Evolutionary conservation across 2,888 invertebrate genomes (phyloP).

Genomic region (Archaeoteleia sp.): DNA sequence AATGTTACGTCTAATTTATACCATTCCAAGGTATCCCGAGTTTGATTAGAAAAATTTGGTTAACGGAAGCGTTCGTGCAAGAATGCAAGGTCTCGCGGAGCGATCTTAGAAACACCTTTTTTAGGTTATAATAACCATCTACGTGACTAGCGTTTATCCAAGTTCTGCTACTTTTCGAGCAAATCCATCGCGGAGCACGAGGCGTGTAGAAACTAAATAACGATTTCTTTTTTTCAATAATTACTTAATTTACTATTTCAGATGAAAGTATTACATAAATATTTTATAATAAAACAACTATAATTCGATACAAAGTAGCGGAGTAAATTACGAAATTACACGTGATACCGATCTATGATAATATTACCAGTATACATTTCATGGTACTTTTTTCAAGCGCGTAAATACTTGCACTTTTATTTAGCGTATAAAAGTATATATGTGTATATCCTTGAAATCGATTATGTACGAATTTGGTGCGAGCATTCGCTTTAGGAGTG

Average conservation of each 20-base stretch:
- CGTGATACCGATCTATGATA: no score
- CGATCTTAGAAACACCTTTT: slow-evolving; percentile 31
- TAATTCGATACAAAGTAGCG: slow-evolving; percentile 1
- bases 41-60: slow-evolving; percentile 53
- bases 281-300: slow-evolving; percentile 2
- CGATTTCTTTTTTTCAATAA: slow-evolving; percentile 28
- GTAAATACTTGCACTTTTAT: background rate
- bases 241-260: slow-evolving; percentile 24
- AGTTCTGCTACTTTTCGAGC: slow-evolving; percentile 3
- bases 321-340: no score
- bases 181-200: slow-evolving; percentile 7
- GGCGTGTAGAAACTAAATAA: no score
- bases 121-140: slow-evolving; percentile 27
- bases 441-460: background rate
- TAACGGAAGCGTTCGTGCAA: slow-evolving; percentile 51
- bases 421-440: slow-evolving; percentile 8
- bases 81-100: slow-evolving; percentile 49
- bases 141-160: slow-evolving; percentile 34
- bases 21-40: no score
- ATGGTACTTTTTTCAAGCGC: no score
- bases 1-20: background rate
- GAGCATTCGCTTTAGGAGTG: slow-evolving; percentile 31
- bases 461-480: background rate
- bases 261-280: slow-evolving; percentile 27
- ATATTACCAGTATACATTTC: no score